phyloP scores from a whole-genome alignment of 2,888 invertebrate genomes.

The Corythucha ciliata region DNA sequence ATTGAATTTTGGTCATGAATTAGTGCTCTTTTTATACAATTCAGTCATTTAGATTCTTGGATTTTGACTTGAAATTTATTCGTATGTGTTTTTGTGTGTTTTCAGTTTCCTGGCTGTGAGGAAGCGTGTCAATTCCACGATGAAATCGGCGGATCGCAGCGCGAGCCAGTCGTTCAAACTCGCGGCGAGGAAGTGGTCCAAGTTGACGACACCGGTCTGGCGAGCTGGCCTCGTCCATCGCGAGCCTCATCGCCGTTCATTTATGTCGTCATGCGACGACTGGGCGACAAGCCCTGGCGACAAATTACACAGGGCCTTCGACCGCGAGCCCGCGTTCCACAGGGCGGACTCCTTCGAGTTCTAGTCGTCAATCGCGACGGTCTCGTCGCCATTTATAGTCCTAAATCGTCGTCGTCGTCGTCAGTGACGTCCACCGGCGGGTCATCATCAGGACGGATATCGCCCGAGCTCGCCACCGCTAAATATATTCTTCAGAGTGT shows the following conservation, averaged over 20 bases:
- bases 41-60: too few relatives aligned
- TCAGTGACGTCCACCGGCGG: too few relatives aligned
- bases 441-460: too few relatives aligned
- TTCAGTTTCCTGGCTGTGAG: slow-evolving; percentile 32
- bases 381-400: slow-evolving; percentile 59
- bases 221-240: slow-evolving; percentile 54
- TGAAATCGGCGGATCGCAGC: slow-evolving; percentile 43
- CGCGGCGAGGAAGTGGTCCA: slow-evolving; percentile 59
- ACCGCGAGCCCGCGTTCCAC: slow-evolving; percentile 52
- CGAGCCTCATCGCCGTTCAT: slow-evolving; percentile 45
- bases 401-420: slow-evolving; percentile 40
- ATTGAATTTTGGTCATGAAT: too few relatives aligned
- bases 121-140: slow-evolving; percentile 31
- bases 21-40: too few relatives aligned
- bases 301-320: slow-evolving; percentile 50
- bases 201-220: slow-evolving; percentile 53
- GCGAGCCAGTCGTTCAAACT: slow-evolving; percentile 60
- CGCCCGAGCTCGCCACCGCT: slow-evolving; percentile 40
- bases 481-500: slow-evolving; percentile 40
- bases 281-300: slow-evolving; percentile 38
- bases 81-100: too few relatives aligned
- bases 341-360: slow-evolving; percentile 54
- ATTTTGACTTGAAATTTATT: too few relatives aligned
- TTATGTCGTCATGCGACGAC: slow-evolving; percentile 59
- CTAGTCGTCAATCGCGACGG: slow-evolving; percentile 62